A percentile compares a stretch with the other conserved stretches of the same genome.
phyloP scores from a whole-genome alignment of 92 coral and sea anemone species.

The Epizoanthus stellaris region DNA sequence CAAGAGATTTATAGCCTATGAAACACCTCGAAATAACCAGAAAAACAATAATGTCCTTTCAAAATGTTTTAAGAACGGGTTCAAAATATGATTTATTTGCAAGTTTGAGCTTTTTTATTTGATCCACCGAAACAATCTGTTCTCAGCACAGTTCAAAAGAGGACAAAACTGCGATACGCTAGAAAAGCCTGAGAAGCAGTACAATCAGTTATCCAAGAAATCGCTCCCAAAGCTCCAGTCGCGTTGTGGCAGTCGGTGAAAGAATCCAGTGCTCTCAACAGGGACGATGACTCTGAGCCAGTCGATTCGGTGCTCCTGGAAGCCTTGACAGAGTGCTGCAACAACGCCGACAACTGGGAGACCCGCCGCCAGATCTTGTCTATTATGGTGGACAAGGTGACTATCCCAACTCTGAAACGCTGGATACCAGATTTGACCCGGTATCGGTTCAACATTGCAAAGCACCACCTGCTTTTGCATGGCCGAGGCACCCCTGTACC shows the following conservation, averaged over 20 bases:
- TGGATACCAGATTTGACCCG: constrained; percentile 53
- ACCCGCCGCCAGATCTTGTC: constrained; percentile 53
- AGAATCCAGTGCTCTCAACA: constrained; percentile 34
- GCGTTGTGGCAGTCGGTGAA: constrained; percentile 61
- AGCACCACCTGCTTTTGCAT: constrained; percentile 52
- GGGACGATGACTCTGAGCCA: constrained; percentile 26
- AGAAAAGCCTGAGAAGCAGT: constrained; percentile 70
- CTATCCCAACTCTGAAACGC: constrained; percentile 33
- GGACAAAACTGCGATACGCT: constrained; percentile 62
- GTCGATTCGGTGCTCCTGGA: constrained; percentile 54
- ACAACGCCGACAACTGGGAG: constrained; percentile 49
- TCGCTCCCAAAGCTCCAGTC: constrained; percentile 59
- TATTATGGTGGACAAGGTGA: constrained; percentile 52
- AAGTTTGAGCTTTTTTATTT: too few species aligned
- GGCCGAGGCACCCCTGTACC: constrained; percentile 56
- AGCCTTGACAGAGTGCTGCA: constrained; percentile 61
- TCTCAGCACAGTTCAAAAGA: constrained; percentile 68
- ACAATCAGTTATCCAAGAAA: constrained; percentile 67
- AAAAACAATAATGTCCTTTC: too few species aligned
- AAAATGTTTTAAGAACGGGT: too few species aligned
- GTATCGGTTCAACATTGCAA: constrained; percentile 54
- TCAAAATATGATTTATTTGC: too few species aligned
- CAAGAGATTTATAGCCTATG: too few species aligned
- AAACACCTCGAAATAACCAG: too few species aligned
- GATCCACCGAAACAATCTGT: too few species aligned